Evolutionary conservation across 2,797 vertebrate genomes (phyloP), one percentile per base, ranked within the genome.

Genomic region (Acrocephalus scirpaceus): DNA sequence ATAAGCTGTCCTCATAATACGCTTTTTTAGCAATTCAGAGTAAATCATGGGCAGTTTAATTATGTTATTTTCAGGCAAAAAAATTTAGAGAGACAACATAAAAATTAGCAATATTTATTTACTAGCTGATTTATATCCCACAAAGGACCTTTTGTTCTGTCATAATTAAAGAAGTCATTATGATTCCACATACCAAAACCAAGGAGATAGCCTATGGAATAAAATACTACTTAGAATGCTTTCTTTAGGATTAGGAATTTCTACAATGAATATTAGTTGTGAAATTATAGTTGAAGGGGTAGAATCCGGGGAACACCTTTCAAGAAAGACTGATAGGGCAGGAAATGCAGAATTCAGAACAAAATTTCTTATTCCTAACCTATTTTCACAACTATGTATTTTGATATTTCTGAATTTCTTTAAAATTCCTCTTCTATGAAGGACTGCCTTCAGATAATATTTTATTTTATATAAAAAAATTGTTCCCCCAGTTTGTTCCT

Each of bases 11-110:
- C 20, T 82, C 9, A 25, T 69, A 54, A 38, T n/a, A 5, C 0
- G 0, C 1, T 0, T 32, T 90, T 85, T 75, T 90, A 71, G 30
- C n/a, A 90, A 67, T 18, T 66, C 1, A 0, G 19, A 62, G 13
- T 77, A 84, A 77, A 76, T 83, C 5, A 29, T 38, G 40, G 10
- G 7, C 72, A 21, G 9, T 73, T 92, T 60, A 62, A 60, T 72
- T 71, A 23, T 27, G 40, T 47, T 81, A 38, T 84, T 87, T 90
- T 66, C 51, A 61, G 25, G 30, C 42, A 40, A 71, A 92, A 82
- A 83, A 56, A 56, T 5, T 45, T 61, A 79, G 38, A 45, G 56
- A 71, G 12, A 13, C 7, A 53, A 38, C 44, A 44, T 79, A 66
- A 92, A 81, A 94, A 54, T 42, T 25, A 48, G 29, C 10, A 18